Evolutionary conservation across 2,888 invertebrate genomes (phyloP), one percentile per base, ranked within the genome.

Genomic region (Parnassius apollo): DNA sequence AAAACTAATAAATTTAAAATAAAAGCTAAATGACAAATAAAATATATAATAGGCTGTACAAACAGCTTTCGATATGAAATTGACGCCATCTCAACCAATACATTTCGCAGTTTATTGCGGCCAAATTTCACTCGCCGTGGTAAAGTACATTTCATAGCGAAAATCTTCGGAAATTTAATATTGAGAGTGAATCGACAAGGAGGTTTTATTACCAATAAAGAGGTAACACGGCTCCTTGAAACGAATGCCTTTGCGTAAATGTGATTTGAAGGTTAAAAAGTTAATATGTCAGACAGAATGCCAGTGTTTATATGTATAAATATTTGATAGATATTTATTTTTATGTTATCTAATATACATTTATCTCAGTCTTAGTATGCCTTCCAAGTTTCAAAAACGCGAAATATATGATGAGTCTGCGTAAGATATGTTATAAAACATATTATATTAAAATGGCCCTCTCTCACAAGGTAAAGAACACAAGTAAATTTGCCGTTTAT

Each of bases 141-240:
- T 44, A 42, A 49, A 25, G 45, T 50, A 35, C 53, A 56, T 13
- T 49, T 62, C 58, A 48, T 62, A 44, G 44, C 57, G 18, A 13
- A 49, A 18, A 48, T 53, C 58, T 49, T 54, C 12, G 25, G 42
- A 12, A 51, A 58, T 18, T 25, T 50, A 25, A 42, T 45, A 56
- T 46, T 13, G 61, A 11, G 45, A 46, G 11, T 46, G 42, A 52
- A 46, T 25, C 45, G 2, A 25, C 10, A 4, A 44, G 55, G 13
- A 54, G 49, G 11, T 62, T 62, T 62, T 62, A 58, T 58, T 49
- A 42, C 10, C 42, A 3, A 62, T 57, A 62, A 62, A 48, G 44
- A 46, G 42, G 22, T 56, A 59, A 54, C 42, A 9, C 44, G n/a
- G 49, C 42, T 48, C 25, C 44, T 22, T 22, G 48, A 42, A 12